A percentile compares a stretch with the other conserved stretches of the same genome.
Evolutionary conservation across 2,797 vertebrate genomes (phyloP).

Genomic region (Cottoperca gobio): DNA sequence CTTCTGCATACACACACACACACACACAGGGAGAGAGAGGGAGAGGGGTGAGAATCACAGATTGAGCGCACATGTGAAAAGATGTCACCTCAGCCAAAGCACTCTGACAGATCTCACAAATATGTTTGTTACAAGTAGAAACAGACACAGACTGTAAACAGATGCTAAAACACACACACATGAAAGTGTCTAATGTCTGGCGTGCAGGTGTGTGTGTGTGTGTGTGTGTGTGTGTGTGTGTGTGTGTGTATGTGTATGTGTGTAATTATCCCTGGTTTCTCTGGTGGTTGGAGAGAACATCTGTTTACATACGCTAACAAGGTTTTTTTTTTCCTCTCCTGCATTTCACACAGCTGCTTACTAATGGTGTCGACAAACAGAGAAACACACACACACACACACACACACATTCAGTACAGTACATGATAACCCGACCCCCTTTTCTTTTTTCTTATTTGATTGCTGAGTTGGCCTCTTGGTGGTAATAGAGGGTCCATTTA

Average conservation of each 20-base stretch:
- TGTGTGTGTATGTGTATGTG: conserved; percentile 35
- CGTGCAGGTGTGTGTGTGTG: conserved; percentile 63
- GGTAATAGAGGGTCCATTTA: conserved; percentile 74
- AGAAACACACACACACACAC: conserved; percentile 58
- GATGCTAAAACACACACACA: conserved; percentile 66
- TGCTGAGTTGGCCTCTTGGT: conserved; percentile 67
- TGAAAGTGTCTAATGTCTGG: conserved; percentile 68
- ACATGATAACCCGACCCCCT: too few relatives aligned
- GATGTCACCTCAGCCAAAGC: conserved; percentile 60
- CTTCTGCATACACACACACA: conserved; percentile 84
- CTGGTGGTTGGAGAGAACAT: conserved; percentile 75
- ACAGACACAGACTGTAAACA: conserved; percentile 74
- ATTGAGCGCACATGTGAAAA: conserved; percentile 62
- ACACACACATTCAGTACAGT: conserved; percentile 53
- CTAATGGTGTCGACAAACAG: conserved; percentile 81
- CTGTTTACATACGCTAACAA: conserved; percentile 83
- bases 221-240: conserved; percentile 8
- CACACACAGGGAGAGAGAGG: conserved; percentile 20
- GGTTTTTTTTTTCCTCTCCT: conserved; percentile 65
- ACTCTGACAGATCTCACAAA: conserved; percentile 58
- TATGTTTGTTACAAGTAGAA: conserved; percentile 65
- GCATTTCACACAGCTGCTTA: conserved; percentile 79
- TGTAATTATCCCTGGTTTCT: conserved; percentile 73
- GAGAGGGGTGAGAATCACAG: conserved; percentile 42
- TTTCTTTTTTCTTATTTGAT: conserved; percentile 49